Percentiles rank a stretch among this genome's conserved stretches.
phyloP scores from a whole-genome alignment of 1,140 invertebrate genomes.

The Octopus sinensis region DNA sequence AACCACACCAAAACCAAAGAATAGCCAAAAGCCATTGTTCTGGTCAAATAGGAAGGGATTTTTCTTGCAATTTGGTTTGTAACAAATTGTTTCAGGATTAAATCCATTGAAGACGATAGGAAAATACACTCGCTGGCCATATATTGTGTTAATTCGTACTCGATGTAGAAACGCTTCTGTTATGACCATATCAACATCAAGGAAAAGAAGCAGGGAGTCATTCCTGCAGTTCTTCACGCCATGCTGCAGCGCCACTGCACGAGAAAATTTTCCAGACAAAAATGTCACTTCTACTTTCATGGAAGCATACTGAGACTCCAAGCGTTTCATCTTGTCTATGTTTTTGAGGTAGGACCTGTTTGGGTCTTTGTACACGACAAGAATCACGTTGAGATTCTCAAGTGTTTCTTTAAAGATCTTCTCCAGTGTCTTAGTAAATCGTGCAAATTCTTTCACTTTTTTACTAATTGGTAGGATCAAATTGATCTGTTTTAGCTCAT shows the following conservation, averaged over 20 bases:
- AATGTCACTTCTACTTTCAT: slow-evolving; percentile 31
- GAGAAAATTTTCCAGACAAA: slow-evolving; percentile 48
- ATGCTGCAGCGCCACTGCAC: slow-evolving; percentile 46
- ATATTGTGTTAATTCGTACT: slow-evolving; percentile 68
- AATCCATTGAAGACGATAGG: slow-evolving; percentile 95
- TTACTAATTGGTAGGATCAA: slow-evolving; percentile 82
- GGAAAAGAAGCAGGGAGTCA: slow-evolving; percentile 66
- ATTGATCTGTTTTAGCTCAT: slow-evolving; percentile 59
- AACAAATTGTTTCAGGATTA: slow-evolving; percentile 56
- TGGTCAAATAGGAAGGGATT: slow-evolving; percentile 58
- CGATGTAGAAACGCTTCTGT: slow-evolving; percentile 43
- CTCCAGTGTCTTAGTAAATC: slow-evolving; percentile 82
- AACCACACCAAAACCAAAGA: slow-evolving; percentile 91
- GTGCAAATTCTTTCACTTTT: slow-evolving; percentile 70
- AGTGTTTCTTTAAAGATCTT: slow-evolving; percentile 67
- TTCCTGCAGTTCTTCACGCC: slow-evolving; percentile 56
- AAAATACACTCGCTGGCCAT: slow-evolving; percentile 79
- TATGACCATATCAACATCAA: slow-evolving; percentile 62
- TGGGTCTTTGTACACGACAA: slow-evolving; percentile 64
- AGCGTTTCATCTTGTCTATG: slow-evolving; percentile 8
- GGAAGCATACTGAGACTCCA: slow-evolving; percentile 27
- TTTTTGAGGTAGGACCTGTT: neutral
- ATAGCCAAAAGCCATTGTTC: slow-evolving; percentile 79
- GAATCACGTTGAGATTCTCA: slow-evolving; percentile 69
- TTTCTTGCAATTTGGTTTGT: slow-evolving; percentile 55